Percentiles rank a stretch among this genome's conserved stretches.
Conservation (phyloP, 1,140 invertebrate genomes). For the Lepidurus packardi region DNA sequence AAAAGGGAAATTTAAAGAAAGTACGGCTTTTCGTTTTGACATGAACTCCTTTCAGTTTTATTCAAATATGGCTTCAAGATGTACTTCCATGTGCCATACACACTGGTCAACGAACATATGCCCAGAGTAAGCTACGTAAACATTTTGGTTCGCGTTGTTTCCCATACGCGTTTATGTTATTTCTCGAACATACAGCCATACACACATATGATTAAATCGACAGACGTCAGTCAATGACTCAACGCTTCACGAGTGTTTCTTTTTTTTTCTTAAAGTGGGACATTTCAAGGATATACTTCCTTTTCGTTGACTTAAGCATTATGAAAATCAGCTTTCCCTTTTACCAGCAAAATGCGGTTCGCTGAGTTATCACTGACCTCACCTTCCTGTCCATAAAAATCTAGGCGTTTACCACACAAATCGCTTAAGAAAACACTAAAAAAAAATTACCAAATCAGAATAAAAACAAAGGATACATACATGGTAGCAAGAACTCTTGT, state of each 20-base stretch:
- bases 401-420: too few species aligned
- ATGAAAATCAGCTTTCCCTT: not conserved
- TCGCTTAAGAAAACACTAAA: too few species aligned
- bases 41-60: too few species aligned
- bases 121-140: not conserved
- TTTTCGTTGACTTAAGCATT: not conserved
- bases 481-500: too few species aligned
- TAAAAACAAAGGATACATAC: too few species aligned
- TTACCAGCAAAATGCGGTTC: not conserved
- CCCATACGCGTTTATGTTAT: not conserved
- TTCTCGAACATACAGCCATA: not conserved
- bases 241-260: not conserved
- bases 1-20: too few species aligned
- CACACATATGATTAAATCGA: not conserved
- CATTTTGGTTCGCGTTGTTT: not conserved
- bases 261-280: not conserved
- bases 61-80: too few species aligned
- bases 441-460: too few species aligned
- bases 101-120: not conserved
- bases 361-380: not conserved
- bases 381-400: not conserved
- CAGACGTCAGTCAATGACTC: not conserved
- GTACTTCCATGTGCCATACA: too few species aligned
- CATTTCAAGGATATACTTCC: conserved; percentile 8
- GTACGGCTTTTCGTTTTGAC: too few species aligned